These are phyloP conservation scores for Oxycera nigricornis DNA, from an alignment of 2,888 invertebrate genomes.

Conservation along the genomic window DNA sequence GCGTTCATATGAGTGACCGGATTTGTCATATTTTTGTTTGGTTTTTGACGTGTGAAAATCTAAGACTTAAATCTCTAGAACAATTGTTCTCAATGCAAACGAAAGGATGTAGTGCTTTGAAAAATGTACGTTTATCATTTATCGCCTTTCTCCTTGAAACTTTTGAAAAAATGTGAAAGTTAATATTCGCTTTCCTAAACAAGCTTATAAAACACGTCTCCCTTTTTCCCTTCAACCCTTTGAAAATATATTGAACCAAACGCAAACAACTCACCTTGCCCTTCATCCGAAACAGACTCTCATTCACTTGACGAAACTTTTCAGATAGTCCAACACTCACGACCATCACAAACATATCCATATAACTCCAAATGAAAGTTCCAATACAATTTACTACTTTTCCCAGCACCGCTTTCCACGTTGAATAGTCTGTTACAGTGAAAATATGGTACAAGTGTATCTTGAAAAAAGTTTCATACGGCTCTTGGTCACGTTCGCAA, in stretches of 20 bases:
- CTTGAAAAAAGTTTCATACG: constrained; percentile 55
- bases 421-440: constrained; percentile 52
- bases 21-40: no score
- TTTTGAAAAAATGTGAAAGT: not conserved
- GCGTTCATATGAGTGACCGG: no score
- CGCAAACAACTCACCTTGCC: constrained; percentile 61
- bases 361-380: constrained; percentile 77
- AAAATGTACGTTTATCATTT: no score
- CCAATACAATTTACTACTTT: constrained; percentile 66
- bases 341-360: constrained; percentile 76
- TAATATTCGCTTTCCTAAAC: no score
- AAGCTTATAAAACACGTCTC: no score
- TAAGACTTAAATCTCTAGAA: no score
- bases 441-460: constrained; percentile 55
- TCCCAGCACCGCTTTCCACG: constrained; percentile 52
- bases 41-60: no score
- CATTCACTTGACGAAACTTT: constrained; percentile 70
- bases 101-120: no score
- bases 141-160: no score
- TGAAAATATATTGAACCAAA: not conserved
- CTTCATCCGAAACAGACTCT: constrained; percentile 62
- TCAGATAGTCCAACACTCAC: constrained; percentile 73
- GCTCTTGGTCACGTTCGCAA: constrained; percentile 54
- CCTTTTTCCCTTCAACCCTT: no score
- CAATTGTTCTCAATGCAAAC: no score